Base-by-base conservation (phyloP, 2,113 vertebrate species). In the Rallus limicola region DNA sequence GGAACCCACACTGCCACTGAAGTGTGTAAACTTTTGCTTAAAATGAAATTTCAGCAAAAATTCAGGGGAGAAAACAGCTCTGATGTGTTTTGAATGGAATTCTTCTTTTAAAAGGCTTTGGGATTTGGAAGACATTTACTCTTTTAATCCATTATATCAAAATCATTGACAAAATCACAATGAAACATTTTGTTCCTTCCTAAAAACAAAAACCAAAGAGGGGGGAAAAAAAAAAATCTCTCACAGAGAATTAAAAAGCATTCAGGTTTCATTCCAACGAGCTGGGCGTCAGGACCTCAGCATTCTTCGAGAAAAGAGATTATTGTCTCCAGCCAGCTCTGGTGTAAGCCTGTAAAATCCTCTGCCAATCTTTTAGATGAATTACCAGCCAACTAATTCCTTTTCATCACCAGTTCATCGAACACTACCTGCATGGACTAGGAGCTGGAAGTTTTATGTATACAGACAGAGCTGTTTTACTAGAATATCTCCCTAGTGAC, bases 81-180 rank as follows among this genome's bases (percentile, higher is more conserved):
- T 95, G 91, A 89, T 95, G 93, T 76, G 81, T 89, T 95, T 84
- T 86, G 91, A 97, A 95, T 95, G 74, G 94, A 95, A 97, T 95
- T 95, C 91, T 92, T 89, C 72, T 91, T 94, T 91, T 88, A 90
- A 97, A 96, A 95, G 58, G 91, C 94, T 95, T 95, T 84, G 83
- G 92, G 65, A 97, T 92, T 93, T 97, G 89, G 95, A 95, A 96
- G 95, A 97, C 94, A 93, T 97, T 96, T 97, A 96, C 91, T 95
- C 95, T 95, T 97, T 96, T 93, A 95, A 91, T 95, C 93, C 95
- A 96, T 97, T 96, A 95, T 97, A 97, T 97, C 94, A 93, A 95
- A 97, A 97, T 96, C 88, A 96, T 95, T 95, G 95, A 96, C 96
- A 96, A 97, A 97, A 96, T 95, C 90, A 94, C 95, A 97, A 97